Evolutionary conservation across 2,113 vertebrate genomes (phyloP).

Genomic region (Petromus typicus): DNA sequence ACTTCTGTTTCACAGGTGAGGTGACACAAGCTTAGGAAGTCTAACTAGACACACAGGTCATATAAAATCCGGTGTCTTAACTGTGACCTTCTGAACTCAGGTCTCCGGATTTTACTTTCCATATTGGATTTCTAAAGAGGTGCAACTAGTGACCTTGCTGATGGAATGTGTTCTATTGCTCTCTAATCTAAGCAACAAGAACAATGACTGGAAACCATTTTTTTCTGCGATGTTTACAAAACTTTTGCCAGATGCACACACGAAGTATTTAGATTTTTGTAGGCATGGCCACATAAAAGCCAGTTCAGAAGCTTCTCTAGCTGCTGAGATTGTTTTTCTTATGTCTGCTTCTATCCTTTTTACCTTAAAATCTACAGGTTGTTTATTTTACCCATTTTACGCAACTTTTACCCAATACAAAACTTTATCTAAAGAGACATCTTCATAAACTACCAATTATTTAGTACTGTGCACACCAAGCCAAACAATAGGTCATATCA

Average conservation of each 20-base stretch:
- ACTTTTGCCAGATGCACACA: constrained; percentile 47
- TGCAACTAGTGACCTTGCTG: constrained; percentile 53
- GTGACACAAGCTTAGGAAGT: constrained; percentile 13
- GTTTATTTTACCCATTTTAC: constrained; percentile 60
- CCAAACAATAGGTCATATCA: constrained; percentile 13
- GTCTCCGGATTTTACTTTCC: neutral
- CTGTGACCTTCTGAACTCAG: neutral
- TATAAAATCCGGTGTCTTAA: neutral
- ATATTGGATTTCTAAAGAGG: neutral
- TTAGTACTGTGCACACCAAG: constrained; percentile 30
- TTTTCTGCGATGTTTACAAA: constrained; percentile 52
- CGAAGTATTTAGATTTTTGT: constrained; percentile 54
- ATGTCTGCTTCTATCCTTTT: constrained; percentile 47
- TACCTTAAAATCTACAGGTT: constrained; percentile 34
- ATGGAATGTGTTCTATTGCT: constrained; percentile 47
- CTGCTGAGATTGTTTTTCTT: neutral
- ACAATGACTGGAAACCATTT: constrained; percentile 53
- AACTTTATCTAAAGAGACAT: neutral
- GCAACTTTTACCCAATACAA: neutral
- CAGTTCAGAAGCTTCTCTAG: constrained; percentile 53
- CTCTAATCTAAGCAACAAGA: constrained; percentile 41
- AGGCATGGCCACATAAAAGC: constrained; percentile 50
- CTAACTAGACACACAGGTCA: neutral
- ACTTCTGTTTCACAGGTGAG: neutral
- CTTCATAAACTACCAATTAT: constrained; percentile 28